Evolutionary conservation across 2,797 vertebrate genomes (phyloP), one percentile per base, ranked within the genome.

Genomic region (Diglossa cyanea): DNA sequence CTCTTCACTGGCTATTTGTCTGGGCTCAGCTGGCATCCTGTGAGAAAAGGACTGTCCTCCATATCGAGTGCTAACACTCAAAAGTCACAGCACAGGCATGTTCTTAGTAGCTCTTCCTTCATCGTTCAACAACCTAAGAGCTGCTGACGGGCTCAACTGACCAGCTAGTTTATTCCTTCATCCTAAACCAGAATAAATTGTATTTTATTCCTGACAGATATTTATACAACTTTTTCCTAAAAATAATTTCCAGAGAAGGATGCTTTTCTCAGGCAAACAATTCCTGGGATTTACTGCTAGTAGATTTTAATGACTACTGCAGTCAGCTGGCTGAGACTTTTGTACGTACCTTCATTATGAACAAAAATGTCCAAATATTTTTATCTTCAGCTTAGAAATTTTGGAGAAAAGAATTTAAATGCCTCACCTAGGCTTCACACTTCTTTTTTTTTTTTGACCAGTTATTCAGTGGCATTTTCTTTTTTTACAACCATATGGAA

Each of bases 71-170:
- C 10, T 45, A 42, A 31, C 4, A 15, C 6, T 50, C 5, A 4
- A 6, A 67, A 79, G 31, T 51, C 51, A 77, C 60, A 50, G 30
- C 33, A 28, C 0, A 0, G 10, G 9, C 0, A 2, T 11, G 28
- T 10, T 25, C 21, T 42, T n/a, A 51, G 37, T 6, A 45, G 17
- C 28, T 48, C 37, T 51, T 76, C 6, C 26, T 72, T 23, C 57
- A 5, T 10, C 25, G 31, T 26, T 48, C 55, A 1, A 4, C 10
- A 18, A 33, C 39, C 10, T 30, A 60, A 76, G 80, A 51, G 55
- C 26, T 31, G 17, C 33, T 72, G 7, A n/a, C 80, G 13, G 14
- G 47, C 11, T 20, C 50, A 58, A 17, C 11, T 44, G 37, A 44
- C 5, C n/a, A 44, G 9, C 20, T 39, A 19, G 25, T 66, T 77